Percentiles rank a stretch among this genome's conserved stretches.
Evolutionary conservation across 2,113 vertebrate genomes (phyloP).

Genomic region (Gnathonemus echidnorhynchus): DNA sequence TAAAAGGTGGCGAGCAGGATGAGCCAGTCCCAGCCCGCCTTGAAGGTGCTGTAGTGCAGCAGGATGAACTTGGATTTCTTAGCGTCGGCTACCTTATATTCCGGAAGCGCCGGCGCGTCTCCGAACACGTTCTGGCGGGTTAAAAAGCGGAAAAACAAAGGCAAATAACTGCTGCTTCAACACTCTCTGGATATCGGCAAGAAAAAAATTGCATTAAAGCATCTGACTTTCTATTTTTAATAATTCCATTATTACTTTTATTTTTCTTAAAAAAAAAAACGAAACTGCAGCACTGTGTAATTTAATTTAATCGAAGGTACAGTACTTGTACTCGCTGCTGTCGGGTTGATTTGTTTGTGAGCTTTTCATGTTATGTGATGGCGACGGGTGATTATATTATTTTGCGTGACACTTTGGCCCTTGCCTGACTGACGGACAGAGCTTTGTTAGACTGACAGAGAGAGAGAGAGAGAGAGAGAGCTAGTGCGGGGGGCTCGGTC

Average conservation of each 20-base stretch:
- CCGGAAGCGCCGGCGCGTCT: slow-evolving; percentile 86
- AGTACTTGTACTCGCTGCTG: not conserved
- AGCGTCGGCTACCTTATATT: slow-evolving; percentile 96
- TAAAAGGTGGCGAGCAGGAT: slow-evolving; percentile 95
- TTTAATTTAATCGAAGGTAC: not conserved
- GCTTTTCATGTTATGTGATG: not conserved
- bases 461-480: not conserved
- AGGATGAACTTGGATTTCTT: slow-evolving; percentile 96
- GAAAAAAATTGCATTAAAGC: not conserved
- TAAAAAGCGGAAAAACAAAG: not conserved
- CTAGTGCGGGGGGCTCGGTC: not conserved
- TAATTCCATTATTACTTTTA: not conserved
- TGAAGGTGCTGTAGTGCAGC: slow-evolving; percentile 95
- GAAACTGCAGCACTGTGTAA: not conserved
- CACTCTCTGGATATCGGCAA: not conserved
- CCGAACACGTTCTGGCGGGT: slow-evolving; percentile 87
- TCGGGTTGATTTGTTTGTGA: not conserved
- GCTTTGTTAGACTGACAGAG: not conserved
- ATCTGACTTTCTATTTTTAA: not conserved
- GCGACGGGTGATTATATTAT: not conserved
- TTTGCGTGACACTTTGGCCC: not conserved
- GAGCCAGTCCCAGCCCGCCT: slow-evolving; percentile 97
- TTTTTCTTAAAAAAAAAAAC: not conserved
- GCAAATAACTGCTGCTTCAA: not conserved
- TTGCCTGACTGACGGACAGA: not conserved